Percentiles rank a stretch among this genome's conserved stretches.
Conservation (phyloP, 2,888 invertebrate species). For the Rhaphigaster nebulosa region DNA sequence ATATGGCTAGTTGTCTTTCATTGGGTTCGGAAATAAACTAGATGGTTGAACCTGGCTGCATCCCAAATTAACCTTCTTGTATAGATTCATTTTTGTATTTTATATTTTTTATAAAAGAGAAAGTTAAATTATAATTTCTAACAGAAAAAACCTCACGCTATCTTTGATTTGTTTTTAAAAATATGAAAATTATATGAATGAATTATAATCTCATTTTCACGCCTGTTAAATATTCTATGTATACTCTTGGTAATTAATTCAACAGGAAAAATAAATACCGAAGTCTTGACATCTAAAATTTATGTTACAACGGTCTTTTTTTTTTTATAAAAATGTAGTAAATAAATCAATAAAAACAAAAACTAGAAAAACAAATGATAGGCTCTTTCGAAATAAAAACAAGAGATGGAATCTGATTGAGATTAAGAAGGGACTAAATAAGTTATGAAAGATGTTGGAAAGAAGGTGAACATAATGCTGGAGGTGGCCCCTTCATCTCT, state of each 20-base stretch:
- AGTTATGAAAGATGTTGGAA: conserved; percentile 46
- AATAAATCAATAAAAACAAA: background rate
- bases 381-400: background rate
- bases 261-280: conserved; percentile 9
- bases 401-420: conserved; percentile 31
- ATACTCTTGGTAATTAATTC: background rate
- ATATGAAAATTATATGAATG: no score
- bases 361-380: background rate
- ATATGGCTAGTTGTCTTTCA: no score
- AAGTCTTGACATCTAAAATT: background rate
- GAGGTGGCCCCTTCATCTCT: background rate
- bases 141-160: no score
- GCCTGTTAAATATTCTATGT: background rate
- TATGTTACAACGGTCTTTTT: background rate
- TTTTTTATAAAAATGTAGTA: background rate
- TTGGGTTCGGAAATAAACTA: no score
- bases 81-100: no score
- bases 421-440: conserved; percentile 26
- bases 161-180: background rate
- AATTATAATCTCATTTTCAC: background rate
- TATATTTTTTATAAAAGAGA: no score
- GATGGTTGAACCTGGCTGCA: no score
- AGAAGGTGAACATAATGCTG: background rate
- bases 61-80: no score
- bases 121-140: no score